Evolutionary conservation across 2,888 invertebrate species (phyloP), one percentile per base, ranked within the genome.

Genomic region (Portevinia maculata): DNA sequence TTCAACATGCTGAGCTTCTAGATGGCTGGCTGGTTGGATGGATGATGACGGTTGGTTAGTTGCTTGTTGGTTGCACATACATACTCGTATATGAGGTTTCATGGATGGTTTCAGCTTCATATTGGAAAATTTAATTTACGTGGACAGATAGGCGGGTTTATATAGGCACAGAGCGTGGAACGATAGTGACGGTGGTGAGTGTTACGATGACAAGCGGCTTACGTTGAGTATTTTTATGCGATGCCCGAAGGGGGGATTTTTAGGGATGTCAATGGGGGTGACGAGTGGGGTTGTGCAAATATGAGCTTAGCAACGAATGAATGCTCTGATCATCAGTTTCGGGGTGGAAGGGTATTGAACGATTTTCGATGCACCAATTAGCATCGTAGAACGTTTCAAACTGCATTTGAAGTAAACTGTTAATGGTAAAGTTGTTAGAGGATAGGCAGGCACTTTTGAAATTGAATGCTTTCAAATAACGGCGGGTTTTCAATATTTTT

Each of bases 31-130:
- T 64, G 59, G 24, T 46, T 64, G 55, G 55, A 44, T 60, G 59
- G 48, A 71, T 71, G 70, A 71, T 73, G 73, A 64, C 46, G 64
- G 74, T 74, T 74, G 53, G 73, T 73, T 73, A 64, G 71, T 62
- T 62, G 32, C 55, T 19, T 55, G 64, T 50, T 74, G 55, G 46
- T 21, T 48, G 48, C 52, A 62, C 53, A 64, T 62, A 53, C 57
- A 59, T 48, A n/a, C n/a, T n/a, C n/a, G n/a, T n/a, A 17, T 34
- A 48, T 57, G 64, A 57, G 55, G 64, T 74, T 74, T 74, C 57
- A 65, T 48, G 64, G 64, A 64, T 64, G 74, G 74, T 65, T 64
- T 74, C 41, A 39, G 74, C 21, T 50, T 65, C 48, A 74, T 74
- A 65, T 74, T 64, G 48, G 55, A 53, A 62, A 62, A 64, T 73